phyloP scores from a whole-genome alignment of 1,140 invertebrate species.

The Cotesia chilonis region DNA sequence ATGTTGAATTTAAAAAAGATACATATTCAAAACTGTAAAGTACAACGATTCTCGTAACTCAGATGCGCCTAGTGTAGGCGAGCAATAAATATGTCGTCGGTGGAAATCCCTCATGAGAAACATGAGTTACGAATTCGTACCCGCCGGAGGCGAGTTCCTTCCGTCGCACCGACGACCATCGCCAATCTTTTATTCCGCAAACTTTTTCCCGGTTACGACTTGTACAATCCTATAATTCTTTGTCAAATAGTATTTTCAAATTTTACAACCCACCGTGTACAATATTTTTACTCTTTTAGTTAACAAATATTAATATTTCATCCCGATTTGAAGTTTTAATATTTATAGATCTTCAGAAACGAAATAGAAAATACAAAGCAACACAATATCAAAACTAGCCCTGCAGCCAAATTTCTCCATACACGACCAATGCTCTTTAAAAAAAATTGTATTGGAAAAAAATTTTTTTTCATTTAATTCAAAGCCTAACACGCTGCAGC shows the following conservation, averaged over 20 bases:
- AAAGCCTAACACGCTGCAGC: too few species aligned
- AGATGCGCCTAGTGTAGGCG: constrained; percentile 5
- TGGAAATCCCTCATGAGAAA: constrained; percentile 38
- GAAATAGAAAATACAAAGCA: not conserved
- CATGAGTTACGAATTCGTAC: constrained; percentile 36
- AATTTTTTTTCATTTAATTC: too few species aligned
- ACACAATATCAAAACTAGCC: too few species aligned
- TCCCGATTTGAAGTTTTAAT: too few species aligned
- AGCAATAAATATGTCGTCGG: constrained; percentile 41
- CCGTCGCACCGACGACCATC: constrained; percentile 19
- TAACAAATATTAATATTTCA: constrained; percentile 6
- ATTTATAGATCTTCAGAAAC: not conserved
- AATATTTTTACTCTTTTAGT: not conserved
- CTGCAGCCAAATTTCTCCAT: too few species aligned
- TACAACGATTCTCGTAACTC: constrained; percentile 10
- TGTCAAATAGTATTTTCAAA: constrained; percentile 23
- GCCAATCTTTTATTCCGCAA: constrained; percentile 26
- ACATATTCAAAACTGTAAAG: constrained; percentile 9
- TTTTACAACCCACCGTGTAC: not conserved
- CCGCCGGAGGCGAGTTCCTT: constrained; percentile 14
- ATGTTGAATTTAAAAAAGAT: not conserved
- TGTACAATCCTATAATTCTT: constrained; percentile 13
- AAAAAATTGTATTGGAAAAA: too few species aligned
- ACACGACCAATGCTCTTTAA: too few species aligned
- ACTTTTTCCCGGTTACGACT: constrained; percentile 19